phyloP scores from a whole-genome alignment of 2,888 invertebrate species.

The Nomada flava region DNA sequence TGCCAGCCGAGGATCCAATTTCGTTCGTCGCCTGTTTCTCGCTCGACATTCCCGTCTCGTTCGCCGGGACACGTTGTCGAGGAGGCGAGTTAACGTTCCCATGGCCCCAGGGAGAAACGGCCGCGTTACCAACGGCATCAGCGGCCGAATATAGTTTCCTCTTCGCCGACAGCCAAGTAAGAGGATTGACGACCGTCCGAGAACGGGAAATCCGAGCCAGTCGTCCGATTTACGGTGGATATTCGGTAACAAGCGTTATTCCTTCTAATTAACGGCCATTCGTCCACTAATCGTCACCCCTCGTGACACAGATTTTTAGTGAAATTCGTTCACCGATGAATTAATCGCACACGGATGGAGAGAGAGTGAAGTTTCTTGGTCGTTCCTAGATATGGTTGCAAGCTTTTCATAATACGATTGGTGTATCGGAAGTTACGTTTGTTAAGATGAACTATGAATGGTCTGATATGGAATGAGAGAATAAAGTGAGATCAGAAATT shows the following conservation, averaged over 20 bases:
- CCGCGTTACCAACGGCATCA: slow-evolving; percentile 30
- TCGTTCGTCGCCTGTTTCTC: slow-evolving; percentile 29
- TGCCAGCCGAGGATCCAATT: slow-evolving; percentile 65
- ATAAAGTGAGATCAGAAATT: too few relatives aligned
- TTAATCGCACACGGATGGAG: not conserved
- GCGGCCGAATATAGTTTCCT: slow-evolving; percentile 28
- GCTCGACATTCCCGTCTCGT: slow-evolving; percentile 14
- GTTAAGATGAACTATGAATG: too few relatives aligned
- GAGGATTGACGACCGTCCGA: slow-evolving; percentile 22
- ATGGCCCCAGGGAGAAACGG: not conserved
- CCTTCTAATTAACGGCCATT: slow-evolving; percentile 25
- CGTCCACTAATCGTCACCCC: not conserved
- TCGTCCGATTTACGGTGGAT: slow-evolving; percentile 30
- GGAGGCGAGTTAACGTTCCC: slow-evolving; percentile 9
- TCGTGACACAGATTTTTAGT: not conserved
- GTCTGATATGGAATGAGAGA: too few relatives aligned
- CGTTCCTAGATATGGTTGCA: not conserved
- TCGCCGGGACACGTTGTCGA: slow-evolving; percentile 18
- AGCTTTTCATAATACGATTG: not conserved
- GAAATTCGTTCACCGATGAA: not conserved
- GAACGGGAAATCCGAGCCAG: slow-evolving; percentile 26
- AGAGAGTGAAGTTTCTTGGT: not conserved
- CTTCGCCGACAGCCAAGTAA: slow-evolving; percentile 20
- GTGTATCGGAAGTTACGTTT: not conserved
- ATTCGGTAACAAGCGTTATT: slow-evolving; percentile 24